A percentile compares a stretch with the other conserved stretches of the same genome.
phyloP scores from a whole-genome alignment of 2,888 invertebrate species.

The Phyllotreta striolata region DNA sequence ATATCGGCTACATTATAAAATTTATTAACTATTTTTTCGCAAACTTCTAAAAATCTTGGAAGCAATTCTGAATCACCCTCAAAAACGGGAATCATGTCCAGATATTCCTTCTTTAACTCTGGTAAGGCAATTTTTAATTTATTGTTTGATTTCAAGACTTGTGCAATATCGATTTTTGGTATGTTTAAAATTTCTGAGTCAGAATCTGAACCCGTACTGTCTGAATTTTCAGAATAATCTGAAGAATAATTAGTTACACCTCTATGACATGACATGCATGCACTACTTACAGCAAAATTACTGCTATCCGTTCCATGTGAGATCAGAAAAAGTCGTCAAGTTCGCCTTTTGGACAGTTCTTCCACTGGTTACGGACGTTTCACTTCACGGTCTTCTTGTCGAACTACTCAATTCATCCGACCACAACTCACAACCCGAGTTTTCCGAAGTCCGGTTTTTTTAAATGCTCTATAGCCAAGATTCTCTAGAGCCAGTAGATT shows the following conservation, averaged over 20 bases:
- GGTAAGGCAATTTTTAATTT: neutral
- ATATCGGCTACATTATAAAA: constrained; percentile 30
- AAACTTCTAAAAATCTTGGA: constrained; percentile 29
- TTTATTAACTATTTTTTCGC: constrained; percentile 27
- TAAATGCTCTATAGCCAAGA: too few relatives aligned
- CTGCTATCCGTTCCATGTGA: too few relatives aligned
- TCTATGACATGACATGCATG: neutral
- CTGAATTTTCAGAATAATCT: neutral
- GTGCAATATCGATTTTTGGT: neutral
- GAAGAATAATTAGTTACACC: neutral
- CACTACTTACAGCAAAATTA: constrained; percentile 21
- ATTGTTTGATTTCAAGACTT: too few relatives aligned
- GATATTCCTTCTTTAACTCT: constrained; percentile 29
- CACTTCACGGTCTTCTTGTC: too few relatives aligned
- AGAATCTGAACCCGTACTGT: constrained; percentile 12
- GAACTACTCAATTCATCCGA: too few relatives aligned
- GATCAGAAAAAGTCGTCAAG: too few relatives aligned
- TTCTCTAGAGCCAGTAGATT: too few relatives aligned
- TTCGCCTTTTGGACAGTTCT: too few relatives aligned
- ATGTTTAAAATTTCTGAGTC: constrained; percentile 2
- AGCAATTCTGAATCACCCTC: constrained; percentile 18
- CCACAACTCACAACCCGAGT: too few relatives aligned
- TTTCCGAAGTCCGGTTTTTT: too few relatives aligned
- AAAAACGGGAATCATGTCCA: constrained; percentile 9
- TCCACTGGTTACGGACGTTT: too few relatives aligned